phyloP scores from a whole-genome alignment of 2,888 invertebrate genomes.

The Catonia carolina region DNA sequence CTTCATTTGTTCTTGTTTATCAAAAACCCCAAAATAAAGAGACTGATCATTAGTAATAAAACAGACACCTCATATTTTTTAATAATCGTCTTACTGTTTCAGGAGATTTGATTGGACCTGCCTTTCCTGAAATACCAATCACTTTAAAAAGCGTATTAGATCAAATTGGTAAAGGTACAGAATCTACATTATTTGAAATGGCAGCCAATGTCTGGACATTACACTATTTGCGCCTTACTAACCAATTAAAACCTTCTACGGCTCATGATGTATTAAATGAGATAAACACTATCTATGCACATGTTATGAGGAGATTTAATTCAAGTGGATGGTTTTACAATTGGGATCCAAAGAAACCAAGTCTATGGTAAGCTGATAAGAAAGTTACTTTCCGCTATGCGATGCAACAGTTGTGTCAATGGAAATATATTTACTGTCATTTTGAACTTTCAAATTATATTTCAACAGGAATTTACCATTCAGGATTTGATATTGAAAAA shows the following conservation, averaged over 20 bases:
- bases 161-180: conserved; percentile 46
- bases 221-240: conserved; percentile 48
- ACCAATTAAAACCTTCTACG: conserved; percentile 43
- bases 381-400: too few species aligned
- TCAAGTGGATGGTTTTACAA: conserved; percentile 41
- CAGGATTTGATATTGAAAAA: too few species aligned
- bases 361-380: conserved; percentile 44
- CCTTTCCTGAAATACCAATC: conserved; percentile 41
- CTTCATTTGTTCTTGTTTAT: too few species aligned
- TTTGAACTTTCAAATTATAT: too few species aligned
- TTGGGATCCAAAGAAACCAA: conserved; percentile 41
- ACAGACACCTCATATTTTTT: too few species aligned
- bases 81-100: too few species aligned
- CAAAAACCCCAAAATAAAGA: too few species aligned
- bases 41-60: too few species aligned
- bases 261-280: conserved; percentile 41
- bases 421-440: too few species aligned
- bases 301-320: conserved; percentile 40
- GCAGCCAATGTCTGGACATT: conserved; percentile 49
- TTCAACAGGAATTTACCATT: too few species aligned
- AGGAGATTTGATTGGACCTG: conserved; percentile 51
- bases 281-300: conserved; percentile 40
- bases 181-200: conserved; percentile 49
- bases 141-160: conserved; percentile 40
- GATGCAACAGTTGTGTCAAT: too few species aligned